Conservation (phyloP, 2,113 vertebrate genomes). For the Tiliqua scincoides region DNA sequence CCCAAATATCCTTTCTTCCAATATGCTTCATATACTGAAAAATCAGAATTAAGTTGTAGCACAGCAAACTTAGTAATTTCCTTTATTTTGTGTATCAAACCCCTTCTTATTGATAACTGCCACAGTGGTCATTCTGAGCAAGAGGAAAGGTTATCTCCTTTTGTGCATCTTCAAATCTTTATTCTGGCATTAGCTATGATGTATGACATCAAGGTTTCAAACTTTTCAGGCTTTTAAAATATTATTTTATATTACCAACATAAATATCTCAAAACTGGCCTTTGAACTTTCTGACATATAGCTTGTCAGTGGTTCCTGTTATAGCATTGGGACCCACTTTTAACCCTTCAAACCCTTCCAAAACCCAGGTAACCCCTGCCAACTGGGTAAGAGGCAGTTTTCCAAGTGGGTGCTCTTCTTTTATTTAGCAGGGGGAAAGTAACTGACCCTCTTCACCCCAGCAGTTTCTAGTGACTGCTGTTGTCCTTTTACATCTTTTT, state of each 20-base stretch:
- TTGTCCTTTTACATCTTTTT: too few relatives aligned
- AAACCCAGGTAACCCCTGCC: too few relatives aligned
- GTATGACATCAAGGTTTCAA: background rate
- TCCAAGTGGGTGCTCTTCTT: too few relatives aligned
- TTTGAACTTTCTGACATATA: background rate
- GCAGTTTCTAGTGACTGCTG: too few relatives aligned
- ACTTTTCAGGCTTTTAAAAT: background rate
- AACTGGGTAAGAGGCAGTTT: too few relatives aligned
- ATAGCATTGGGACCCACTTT: too few relatives aligned
- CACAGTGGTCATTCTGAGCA: background rate
- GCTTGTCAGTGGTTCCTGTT: background rate
- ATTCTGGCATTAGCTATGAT: background rate
- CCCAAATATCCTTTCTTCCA: conserved; percentile 1
- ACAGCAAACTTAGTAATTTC: background rate
- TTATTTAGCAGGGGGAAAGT: too few relatives aligned
- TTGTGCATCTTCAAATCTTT: background rate
- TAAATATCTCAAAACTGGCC: background rate
- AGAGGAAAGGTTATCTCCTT: background rate
- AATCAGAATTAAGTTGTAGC: background rate
- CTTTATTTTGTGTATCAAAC: background rate
- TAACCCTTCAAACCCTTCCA: too few relatives aligned
- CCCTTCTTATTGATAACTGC: background rate
- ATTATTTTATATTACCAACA: background rate
- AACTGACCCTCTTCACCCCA: too few relatives aligned
- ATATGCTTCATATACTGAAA: background rate